Evolutionary conservation across 1,140 invertebrate genomes (phyloP), one percentile per base, ranked within the genome.

Genomic region (Nixonia krombeini): DNA sequence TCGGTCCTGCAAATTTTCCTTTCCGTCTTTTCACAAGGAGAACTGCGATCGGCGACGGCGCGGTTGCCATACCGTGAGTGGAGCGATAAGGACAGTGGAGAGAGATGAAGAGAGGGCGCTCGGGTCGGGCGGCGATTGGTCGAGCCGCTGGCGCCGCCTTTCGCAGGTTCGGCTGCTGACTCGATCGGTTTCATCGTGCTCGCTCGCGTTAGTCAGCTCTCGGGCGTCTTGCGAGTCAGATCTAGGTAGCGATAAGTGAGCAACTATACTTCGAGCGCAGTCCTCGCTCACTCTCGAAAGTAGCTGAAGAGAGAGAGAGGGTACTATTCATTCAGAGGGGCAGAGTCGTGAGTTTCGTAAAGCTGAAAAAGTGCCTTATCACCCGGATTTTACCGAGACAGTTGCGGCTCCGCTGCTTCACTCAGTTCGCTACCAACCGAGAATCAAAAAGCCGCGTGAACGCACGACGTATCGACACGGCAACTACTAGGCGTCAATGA

Each of bases 161-260:
- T 65, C 71, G 13, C 42, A 35, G 4, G 17, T 26, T 49, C 26
- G 40, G 38, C 45, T 28, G n/a, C 26, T 12, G 35, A 15, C 12
- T 26, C 28, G 26, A 4, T 8, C 29, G 15, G 17, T 16, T 56
- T 44, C 53, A 52, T 61, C 38, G 9, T 40, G 46, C 9, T 12
- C 37, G 15, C 29, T 16, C 40, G 16, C 28, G 41, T 38, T 70
- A 80, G 80, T 80, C 64, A 69, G 74, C 67, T 77, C 66, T 76
- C 75, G 77, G 75, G 72, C 72, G 76, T 62, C 70, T 58, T 69
- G 64, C 73, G 71, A 78, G 73, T 65, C 50, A 64, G 35, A 70
- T 64, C 49, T 68, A 65, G 31, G 53, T 53, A 56, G 41, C 18
- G 40, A 71, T 41, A 47, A 47, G 64, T 47, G 40, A 41, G 38